These are phyloP conservation scores for Loriculus beryllinus DNA, from an alignment of 2,797 vertebrate genomes.

Conservation along the genomic window DNA sequence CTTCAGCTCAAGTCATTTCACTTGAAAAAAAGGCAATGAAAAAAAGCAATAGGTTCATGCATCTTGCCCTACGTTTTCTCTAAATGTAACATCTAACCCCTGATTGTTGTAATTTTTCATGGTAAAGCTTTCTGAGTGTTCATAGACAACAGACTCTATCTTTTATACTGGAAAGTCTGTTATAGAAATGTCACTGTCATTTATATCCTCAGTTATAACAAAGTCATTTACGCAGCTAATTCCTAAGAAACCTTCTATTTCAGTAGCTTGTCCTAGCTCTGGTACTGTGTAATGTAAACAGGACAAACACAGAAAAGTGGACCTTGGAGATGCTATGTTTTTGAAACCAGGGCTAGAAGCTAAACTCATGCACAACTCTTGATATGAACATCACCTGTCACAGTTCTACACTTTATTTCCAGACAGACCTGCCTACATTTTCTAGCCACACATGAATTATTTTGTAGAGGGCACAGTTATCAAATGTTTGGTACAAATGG, in stretches of 20 bases:
- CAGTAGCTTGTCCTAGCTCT: background rate
- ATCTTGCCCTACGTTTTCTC: background rate
- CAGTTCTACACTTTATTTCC: background rate
- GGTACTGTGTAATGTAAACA: background rate
- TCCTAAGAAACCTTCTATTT: background rate
- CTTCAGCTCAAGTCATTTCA: constrained; percentile 12
- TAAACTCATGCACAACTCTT: background rate
- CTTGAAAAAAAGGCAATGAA: background rate
- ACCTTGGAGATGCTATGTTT: background rate
- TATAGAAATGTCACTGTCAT: constrained; percentile 31
- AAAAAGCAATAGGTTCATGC: background rate
- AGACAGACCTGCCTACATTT: background rate
- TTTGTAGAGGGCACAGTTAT: background rate
- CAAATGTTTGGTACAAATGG: background rate
- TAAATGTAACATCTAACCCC: background rate
- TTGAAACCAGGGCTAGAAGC: background rate
- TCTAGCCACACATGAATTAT: background rate
- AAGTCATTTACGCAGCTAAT: constrained; percentile 13
- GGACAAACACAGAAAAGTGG: rapidly evolving
- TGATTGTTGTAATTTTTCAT: constrained; percentile 1
- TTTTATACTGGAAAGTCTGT: constrained; percentile 39
- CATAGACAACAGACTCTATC: constrained; percentile 22
- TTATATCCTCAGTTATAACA: background rate
- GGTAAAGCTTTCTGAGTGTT: constrained; percentile 33
- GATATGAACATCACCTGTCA: background rate